phyloP scores from a whole-genome alignment of 1,140 invertebrate species.

The Augochlora pura region DNA sequence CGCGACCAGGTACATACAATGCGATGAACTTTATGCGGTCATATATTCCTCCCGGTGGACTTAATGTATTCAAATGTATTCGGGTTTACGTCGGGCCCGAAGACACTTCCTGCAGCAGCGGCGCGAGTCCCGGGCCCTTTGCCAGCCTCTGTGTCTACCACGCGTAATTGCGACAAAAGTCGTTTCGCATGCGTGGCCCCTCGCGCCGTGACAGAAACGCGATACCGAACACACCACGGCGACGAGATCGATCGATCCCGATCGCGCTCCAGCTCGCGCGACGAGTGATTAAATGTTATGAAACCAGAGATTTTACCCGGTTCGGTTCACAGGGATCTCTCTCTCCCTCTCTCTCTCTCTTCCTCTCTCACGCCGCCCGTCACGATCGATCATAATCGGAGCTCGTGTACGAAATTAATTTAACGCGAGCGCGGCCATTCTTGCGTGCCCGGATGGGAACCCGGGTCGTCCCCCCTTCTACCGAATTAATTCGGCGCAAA shows the following conservation, averaged over 20 bases:
- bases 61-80: conserved; percentile 7
- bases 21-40: not conserved
- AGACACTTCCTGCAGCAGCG: not conserved
- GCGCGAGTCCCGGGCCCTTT: not conserved
- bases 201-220: not conserved
- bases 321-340: not conserved
- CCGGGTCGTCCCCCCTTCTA: not conserved
- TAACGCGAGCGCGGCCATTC: conserved; percentile 26
- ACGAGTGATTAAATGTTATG: not conserved
- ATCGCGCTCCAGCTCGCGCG: not conserved
- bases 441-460: conserved; percentile 45
- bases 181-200: not conserved
- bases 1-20: not conserved
- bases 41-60: not conserved
- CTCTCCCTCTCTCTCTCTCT: no score
- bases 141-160: not conserved
- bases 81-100: not conserved
- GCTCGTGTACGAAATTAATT: conserved; percentile 51
- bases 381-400: conserved; percentile 32
- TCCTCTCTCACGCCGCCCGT: no score
- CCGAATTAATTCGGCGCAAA: conserved; percentile 38
- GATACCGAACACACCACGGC: not conserved
- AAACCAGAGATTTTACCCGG: not conserved
- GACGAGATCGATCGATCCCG: conserved; percentile 1
- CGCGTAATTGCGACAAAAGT: not conserved